Base-by-base conservation (phyloP, 2,888 invertebrate species). In the Allophyes oxyacanthae region DNA sequence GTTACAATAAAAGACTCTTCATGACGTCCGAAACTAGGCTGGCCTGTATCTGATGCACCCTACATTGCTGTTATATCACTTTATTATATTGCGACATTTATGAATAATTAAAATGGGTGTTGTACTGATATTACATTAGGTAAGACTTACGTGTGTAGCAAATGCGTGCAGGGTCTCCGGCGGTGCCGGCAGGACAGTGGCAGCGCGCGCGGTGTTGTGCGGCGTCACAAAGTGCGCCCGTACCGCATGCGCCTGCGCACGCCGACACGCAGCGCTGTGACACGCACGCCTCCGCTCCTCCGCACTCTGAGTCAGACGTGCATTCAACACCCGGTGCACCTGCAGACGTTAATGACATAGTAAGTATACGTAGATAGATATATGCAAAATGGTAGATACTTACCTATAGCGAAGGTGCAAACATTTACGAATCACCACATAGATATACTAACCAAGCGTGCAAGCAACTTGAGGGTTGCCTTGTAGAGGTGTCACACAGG, bases 401-500 rank as follows among this genome's bases (percentile, higher is more conserved):
- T 20, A 20, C 20, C 2, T 4, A 4, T 4, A 20, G 20, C 2
- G 20, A 20, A 3, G 2, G 20, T 20, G 20, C 2, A 20, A n/a
- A 20, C 2, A 20, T 20, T 20, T 20, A 3, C 2, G 20, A 20
- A 20, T 20, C 20, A 11, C 6, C 15, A 13, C 9, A 45, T 15
- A 67, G 20, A 2, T 36, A 3, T 9, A 53, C 65, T 46, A 2
- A 93, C 92, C 87, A 48, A 90, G 86, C n/a, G 95, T 96, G 84
- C 98, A 98, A 75, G 96, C 97, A 50, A 96, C 90, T 76, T 96
- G 96, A n/a, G 98, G 97, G 94, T 98, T 96, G 57, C 98, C 98
- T 65, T 95, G 94, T 20, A 96, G 94, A 11, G 96, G 97, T 8
- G 95, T 87, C 41, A 97, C 95, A 83, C 98, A 98, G 49, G 94